Evolutionary conservation across 1,140 invertebrate genomes (phyloP).

Genomic region (Drosophila ogumai): DNA sequence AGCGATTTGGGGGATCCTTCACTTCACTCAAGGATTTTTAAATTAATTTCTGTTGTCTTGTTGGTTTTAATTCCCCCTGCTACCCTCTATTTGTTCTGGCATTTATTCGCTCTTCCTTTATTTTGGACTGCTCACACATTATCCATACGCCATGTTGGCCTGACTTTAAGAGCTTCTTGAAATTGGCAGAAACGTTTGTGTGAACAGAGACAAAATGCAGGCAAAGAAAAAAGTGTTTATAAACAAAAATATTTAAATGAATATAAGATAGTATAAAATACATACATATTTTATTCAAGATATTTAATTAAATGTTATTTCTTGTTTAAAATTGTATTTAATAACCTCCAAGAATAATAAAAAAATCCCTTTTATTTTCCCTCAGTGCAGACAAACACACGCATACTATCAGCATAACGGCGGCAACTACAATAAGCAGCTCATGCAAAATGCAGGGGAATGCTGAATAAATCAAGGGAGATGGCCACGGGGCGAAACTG

Average conservation of each 20-base stretch:
- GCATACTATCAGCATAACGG: conserved; percentile 21
- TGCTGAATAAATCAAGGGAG: conserved; percentile 49
- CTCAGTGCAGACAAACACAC: neutral
- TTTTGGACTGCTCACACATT: conserved; percentile 26
- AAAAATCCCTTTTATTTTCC: fast-evolving
- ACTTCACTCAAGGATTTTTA: conserved; percentile 60
- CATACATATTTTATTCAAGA: neutral
- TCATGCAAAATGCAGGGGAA: conserved; percentile 65
- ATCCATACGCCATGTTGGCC: conserved; percentile 45
- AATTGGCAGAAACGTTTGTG: conserved; percentile 43
- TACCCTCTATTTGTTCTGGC: conserved; percentile 3
- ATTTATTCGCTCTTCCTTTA: conserved; percentile 4
- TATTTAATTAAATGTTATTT: neutral
- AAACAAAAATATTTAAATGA: too few relatives aligned
- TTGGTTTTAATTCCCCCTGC: conserved; percentile 34
- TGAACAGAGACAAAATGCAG: conserved; percentile 1
- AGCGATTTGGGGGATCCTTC: conserved; percentile 56
- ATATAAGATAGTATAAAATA: too few relatives aligned
- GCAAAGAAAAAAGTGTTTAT: neutral
- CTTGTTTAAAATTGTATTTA: neutral
- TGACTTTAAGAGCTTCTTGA: conserved; percentile 19
- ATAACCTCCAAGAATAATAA: neutral
- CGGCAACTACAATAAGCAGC: conserved; percentile 48
- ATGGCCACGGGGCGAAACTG: conserved; percentile 4
- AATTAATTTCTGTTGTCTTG: conserved; percentile 72